Conservation (phyloP, 2,888 invertebrate genomes). For the Melanostoma mellinum region DNA sequence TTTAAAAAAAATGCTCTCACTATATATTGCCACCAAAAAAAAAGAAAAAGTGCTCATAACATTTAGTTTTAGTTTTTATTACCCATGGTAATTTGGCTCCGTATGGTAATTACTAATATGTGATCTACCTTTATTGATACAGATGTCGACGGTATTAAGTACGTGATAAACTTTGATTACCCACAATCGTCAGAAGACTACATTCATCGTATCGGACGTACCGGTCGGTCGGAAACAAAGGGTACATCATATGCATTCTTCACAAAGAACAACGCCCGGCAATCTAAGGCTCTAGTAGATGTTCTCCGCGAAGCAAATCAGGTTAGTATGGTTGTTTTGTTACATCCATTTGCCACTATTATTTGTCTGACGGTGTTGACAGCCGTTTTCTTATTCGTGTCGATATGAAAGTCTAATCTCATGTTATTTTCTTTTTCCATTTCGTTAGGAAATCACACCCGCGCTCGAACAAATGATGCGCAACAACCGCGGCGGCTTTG, state of each 20-base stretch:
- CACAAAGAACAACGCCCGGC: conserved; percentile 92
- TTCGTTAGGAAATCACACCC: conserved; percentile 89
- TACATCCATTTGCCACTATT: background rate
- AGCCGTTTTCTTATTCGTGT: too few species aligned
- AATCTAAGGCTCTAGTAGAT: conserved; percentile 93
- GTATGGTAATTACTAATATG: conserved; percentile 50
- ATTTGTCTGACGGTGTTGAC: background rate
- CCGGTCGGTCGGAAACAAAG: conserved; percentile 92
- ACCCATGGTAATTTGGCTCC: conserved; percentile 6
- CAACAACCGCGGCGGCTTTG: conserved; percentile 85
- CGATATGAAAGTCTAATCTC: too few species aligned
- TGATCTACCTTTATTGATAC: conserved; percentile 74
- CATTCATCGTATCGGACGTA: conserved; percentile 97
- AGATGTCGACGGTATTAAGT: conserved; percentile 98
- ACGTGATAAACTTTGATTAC: conserved; percentile 98
- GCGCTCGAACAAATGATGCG: conserved; percentile 91
- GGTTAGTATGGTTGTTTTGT: conserved; percentile 81
- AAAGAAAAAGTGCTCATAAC: conserved; percentile 61
- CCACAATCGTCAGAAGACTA: conserved; percentile 97
- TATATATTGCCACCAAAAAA: conserved; percentile 50
- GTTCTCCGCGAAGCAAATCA: conserved; percentile 96
- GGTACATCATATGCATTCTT: conserved; percentile 98
- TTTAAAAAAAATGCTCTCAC: conserved; percentile 45
- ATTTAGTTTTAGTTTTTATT: conserved; percentile 57
- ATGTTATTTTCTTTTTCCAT: conserved; percentile 51